phyloP scores from a whole-genome alignment of 2,113 vertebrate species.

The Saccopteryx bilineata region DNA sequence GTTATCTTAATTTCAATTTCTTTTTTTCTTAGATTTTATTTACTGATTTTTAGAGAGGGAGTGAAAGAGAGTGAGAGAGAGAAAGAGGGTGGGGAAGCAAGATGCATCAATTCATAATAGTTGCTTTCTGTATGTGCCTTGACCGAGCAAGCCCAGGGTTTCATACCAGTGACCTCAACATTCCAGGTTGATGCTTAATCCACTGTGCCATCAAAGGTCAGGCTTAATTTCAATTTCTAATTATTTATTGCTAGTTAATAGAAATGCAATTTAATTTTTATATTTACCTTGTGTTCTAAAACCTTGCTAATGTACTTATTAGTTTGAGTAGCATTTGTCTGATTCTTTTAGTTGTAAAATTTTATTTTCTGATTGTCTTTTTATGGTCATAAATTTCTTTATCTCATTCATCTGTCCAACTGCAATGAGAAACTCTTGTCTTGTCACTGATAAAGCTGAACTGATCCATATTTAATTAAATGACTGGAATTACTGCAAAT shows the following conservation, averaged over 20 bases:
- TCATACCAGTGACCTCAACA: too few relatives aligned
- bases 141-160: too few relatives aligned
- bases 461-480: background rate
- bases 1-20: background rate
- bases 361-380: background rate
- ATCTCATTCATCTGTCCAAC: background rate
- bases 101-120: too few relatives aligned
- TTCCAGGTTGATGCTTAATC: too few relatives aligned
- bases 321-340: background rate
- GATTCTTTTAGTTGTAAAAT: background rate
- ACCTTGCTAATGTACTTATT: background rate
- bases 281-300: background rate
- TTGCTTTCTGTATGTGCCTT: too few relatives aligned
- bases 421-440: background rate
- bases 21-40: too few relatives aligned
- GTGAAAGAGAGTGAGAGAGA: too few relatives aligned
- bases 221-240: background rate
- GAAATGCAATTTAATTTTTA: background rate
- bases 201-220: too few relatives aligned
- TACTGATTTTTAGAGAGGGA: too few relatives aligned
- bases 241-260: background rate
- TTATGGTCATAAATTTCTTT: background rate
- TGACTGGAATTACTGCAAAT: background rate
- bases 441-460: background rate
- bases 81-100: too few relatives aligned